Evolutionary conservation across 2,113 vertebrate species (phyloP).

Genomic region (Enhydra lutris): DNA sequence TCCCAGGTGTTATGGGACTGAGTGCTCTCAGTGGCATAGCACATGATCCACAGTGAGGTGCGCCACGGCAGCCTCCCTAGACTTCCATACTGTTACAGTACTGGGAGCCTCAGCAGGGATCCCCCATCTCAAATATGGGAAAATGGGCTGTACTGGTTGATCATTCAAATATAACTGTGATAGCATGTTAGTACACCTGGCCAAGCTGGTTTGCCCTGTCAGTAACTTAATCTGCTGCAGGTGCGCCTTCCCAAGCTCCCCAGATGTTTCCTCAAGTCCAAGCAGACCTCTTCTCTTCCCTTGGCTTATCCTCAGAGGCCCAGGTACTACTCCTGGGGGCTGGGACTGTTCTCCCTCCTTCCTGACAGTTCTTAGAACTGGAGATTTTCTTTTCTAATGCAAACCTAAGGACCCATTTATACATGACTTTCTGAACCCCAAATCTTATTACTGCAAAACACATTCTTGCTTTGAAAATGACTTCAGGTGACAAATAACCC

Average conservation of each 20-base stretch:
- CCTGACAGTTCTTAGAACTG: neutral
- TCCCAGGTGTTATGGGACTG: neutral
- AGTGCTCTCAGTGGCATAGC: neutral
- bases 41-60: neutral
- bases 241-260: neutral
- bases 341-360: neutral
- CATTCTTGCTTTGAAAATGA: slow-evolving; percentile 38
- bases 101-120: neutral
- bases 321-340: neutral
- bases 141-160: neutral
- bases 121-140: neutral
- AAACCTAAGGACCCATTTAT: neutral
- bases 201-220: neutral
- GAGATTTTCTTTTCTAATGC: neutral
- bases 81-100: neutral
- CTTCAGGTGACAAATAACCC: slow-evolving; percentile 17
- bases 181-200: neutral
- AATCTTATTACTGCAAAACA: neutral
- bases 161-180: neutral
- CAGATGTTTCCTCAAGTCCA: neutral
- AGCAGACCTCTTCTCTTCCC: neutral
- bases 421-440: neutral
- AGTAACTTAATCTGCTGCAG: neutral
- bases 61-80: neutral
- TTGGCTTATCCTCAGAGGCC: neutral